phyloP scores from a whole-genome alignment of 2,888 invertebrate species.

The Acronicta alni region DNA sequence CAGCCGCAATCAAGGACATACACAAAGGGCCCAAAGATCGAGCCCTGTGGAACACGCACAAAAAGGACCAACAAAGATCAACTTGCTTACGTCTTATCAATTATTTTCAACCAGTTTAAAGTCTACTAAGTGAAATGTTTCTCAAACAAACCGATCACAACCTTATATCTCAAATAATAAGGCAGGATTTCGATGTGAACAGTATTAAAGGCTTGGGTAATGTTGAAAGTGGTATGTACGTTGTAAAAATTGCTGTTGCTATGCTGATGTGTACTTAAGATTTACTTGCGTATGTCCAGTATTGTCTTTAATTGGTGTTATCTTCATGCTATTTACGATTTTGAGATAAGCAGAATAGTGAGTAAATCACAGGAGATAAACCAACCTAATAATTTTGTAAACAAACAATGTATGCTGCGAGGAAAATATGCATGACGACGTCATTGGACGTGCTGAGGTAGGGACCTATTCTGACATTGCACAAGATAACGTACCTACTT shows the following conservation, averaged over 20 bases:
- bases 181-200: slow-evolving; percentile 44
- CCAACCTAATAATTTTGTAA: no score
- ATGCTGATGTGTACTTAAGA: slow-evolving; percentile 48
- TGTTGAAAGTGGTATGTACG: slow-evolving; percentile 73
- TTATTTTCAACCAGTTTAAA: slow-evolving; percentile 68
- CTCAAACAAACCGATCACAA: slow-evolving; percentile 6
- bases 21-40: slow-evolving; percentile 45
- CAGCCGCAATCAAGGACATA: slow-evolving; percentile 47
- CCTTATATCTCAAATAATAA: slow-evolving; percentile 26
- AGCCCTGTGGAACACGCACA: slow-evolving; percentile 57
- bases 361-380: neutral
- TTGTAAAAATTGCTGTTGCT: slow-evolving; percentile 57
- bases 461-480: no score
- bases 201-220: slow-evolving; percentile 68
- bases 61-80: slow-evolving; percentile 61
- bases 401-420: no score
- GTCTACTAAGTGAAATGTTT: slow-evolving; percentile 57
- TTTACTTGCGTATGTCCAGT: slow-evolving; percentile 44
- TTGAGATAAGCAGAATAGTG: slow-evolving; percentile 28
- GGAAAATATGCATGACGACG: no score
- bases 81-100: slow-evolving; percentile 67
- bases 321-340: slow-evolving; percentile 46
- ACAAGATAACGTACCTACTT: no score
- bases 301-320: slow-evolving; percentile 44
- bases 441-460: no score